A percentile compares a stretch with the other conserved stretches of the same genome.
Conservation (phyloP, 2,113 vertebrate species). For the Syrrhaptes paradoxus region DNA sequence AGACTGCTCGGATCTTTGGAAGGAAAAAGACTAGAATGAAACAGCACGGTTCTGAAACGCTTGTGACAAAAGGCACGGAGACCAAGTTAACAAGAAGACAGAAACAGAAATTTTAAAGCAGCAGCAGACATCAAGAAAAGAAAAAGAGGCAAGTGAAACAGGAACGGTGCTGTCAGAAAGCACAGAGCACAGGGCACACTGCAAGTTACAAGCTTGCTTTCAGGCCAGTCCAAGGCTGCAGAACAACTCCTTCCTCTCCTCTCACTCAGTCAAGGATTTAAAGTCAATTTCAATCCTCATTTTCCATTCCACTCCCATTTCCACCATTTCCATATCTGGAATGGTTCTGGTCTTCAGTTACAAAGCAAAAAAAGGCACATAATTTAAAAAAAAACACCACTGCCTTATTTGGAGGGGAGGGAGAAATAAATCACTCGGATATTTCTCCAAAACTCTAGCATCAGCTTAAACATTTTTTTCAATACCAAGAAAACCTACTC, state of each 20-base stretch:
- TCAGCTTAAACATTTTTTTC: neutral
- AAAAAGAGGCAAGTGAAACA: rapidly evolving
- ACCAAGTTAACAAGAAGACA: neutral
- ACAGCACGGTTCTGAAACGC: neutral
- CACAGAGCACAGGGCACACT: neutral
- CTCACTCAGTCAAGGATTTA: neutral
- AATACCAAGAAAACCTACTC: neutral
- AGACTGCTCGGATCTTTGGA: neutral
- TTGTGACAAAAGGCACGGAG: neutral
- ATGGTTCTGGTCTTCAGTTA: neutral
- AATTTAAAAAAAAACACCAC: neutral
- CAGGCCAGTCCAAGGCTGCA: neutral
- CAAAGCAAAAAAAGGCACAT: neutral
- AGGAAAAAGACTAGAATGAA: neutral
- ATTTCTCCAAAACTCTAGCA: neutral
- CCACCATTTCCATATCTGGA: neutral
- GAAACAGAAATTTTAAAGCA: neutral
- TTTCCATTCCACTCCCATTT: neutral
- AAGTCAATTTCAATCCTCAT: neutral
- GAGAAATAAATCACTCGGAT: neutral
- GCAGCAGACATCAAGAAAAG: neutral
- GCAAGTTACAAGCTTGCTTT: neutral
- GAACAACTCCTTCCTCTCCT: neutral
- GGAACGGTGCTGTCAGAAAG: neutral
- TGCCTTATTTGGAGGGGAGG: neutral